These are phyloP conservation scores for Agonopterix subpropinquella DNA, from an alignment of 2,888 invertebrate species.

Conservation along the genomic window DNA sequence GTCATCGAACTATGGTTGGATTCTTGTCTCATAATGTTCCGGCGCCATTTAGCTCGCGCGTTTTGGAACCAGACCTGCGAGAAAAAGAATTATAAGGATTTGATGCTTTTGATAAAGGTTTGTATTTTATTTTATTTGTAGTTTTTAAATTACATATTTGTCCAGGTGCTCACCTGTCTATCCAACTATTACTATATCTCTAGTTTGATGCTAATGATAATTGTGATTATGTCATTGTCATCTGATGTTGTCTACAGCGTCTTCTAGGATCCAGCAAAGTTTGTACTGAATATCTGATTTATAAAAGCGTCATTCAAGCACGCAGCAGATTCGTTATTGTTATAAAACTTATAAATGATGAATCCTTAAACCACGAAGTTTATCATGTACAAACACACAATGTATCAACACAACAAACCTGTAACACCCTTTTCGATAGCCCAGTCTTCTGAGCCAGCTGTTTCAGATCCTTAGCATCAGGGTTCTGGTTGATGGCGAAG, in stretches of 20 bases:
- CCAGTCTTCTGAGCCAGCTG: constrained; percentile 99
- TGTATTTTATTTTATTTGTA: neutral
- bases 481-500: constrained; percentile 99
- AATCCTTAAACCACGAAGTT: too few species aligned
- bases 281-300: too few species aligned
- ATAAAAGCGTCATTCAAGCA: too few species aligned
- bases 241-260: too few species aligned
- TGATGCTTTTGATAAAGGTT: neutral
- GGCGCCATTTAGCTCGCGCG: constrained; percentile 97
- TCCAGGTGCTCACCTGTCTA: neutral
- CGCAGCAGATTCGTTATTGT: too few species aligned
- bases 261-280: too few species aligned
- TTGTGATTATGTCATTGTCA: too few species aligned
- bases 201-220: too few species aligned
- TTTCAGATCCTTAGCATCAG: constrained; percentile 99
- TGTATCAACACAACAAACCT: constrained; percentile 76
- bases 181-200: too few species aligned
- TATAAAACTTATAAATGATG: too few species aligned
- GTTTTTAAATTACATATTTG: neutral
- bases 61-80: constrained; percentile 99
- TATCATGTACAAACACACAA: too few species aligned
- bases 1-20: constrained; percentile 30
- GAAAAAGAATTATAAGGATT: neutral
- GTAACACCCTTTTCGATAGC: constrained; percentile 96
- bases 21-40: constrained; percentile 93